These are phyloP conservation scores for Anthopleura xanthogrammica DNA, from an alignment of 92 coral and sea anemone genomes.

Conservation along the genomic window DNA sequence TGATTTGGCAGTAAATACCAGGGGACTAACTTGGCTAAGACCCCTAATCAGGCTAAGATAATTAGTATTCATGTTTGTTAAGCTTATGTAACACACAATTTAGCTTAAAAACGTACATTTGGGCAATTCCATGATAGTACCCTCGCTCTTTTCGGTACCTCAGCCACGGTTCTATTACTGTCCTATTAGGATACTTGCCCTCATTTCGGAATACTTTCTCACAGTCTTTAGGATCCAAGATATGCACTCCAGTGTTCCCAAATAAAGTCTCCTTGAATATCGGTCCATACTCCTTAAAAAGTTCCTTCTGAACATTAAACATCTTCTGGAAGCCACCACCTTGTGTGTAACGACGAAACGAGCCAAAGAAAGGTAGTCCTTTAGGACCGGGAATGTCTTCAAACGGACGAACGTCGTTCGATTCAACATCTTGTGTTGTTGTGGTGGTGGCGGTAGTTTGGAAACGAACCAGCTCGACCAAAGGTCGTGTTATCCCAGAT, in stretches of 20 bases:
- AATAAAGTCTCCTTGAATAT: slow-evolving; percentile 51
- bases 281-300: slow-evolving; percentile 59
- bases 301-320: slow-evolving; percentile 25
- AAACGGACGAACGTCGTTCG: slow-evolving; percentile 22
- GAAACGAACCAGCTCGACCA: neutral
- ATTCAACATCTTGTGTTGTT: neutral
- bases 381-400: slow-evolving; percentile 49
- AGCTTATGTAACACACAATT: too few relatives aligned
- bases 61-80: too few relatives aligned
- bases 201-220: slow-evolving; percentile 59
- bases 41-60: too few relatives aligned
- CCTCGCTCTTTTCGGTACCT: slow-evolving; percentile 17
- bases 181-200: slow-evolving; percentile 60
- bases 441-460: neutral
- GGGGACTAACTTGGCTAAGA: too few relatives aligned
- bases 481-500: neutral
- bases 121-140: slow-evolving; percentile 11
- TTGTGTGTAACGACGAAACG: slow-evolving; percentile 29
- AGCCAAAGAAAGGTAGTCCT: slow-evolving; percentile 33
- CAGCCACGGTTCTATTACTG: slow-evolving; percentile 31
- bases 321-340: slow-evolving; percentile 29
- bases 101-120: neutral
- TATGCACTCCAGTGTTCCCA: slow-evolving; percentile 31
- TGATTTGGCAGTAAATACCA: too few relatives aligned
- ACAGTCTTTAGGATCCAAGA: slow-evolving; percentile 49